Evolutionary conservation across 1,140 invertebrate genomes (phyloP), one percentile per base, ranked within the genome.

Genomic region (Microplitis mediator): DNA sequence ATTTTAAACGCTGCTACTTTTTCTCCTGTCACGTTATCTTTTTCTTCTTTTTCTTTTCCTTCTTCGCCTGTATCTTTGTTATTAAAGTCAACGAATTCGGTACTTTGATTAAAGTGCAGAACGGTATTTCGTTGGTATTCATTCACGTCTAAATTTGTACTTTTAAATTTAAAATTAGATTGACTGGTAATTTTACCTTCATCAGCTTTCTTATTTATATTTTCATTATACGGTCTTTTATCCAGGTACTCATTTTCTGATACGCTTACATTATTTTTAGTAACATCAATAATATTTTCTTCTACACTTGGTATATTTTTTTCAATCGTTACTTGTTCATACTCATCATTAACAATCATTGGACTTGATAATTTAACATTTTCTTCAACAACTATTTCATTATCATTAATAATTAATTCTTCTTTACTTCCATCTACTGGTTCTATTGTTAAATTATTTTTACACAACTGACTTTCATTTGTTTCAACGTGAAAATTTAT

Each of bases 1-100:
- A 79, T 74, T 62, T 76, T 76, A 11, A 50, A 36, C 16, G 11
- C 32, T 31, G 14, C 35, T 4, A 4, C n/a, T 4, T 13, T 45
- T 13, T 36, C n/a, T 60, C 66, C 34, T 9, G 4, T 67, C 14
- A 60, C 14, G 35, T 36, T 8, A 16, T 6, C 16, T 11, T 35
- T 45, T 23, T 6, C 2, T 71, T 39, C 23, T 35, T 45, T 36
- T 23, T 65, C 14, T 3, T 14, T 35, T 14, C 5, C n/a, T 31
- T 52, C n/a, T 11, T n/a, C 1, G 11, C 4, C 9, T 52, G 8
- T 16, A 8, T 66, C 73, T 32, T 34, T 63, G 4, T 45, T 52
- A 31, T 64, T 64, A 9, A 45, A n/a, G 14, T 60, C 4, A 4
- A n/a, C 52, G 36, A 34, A 36, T 36, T 67, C 54, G 1, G 35